These are phyloP conservation scores for Myanophis thanlyinensis DNA, from an alignment of 2,113 vertebrate species.

Conservation along the genomic window DNA sequence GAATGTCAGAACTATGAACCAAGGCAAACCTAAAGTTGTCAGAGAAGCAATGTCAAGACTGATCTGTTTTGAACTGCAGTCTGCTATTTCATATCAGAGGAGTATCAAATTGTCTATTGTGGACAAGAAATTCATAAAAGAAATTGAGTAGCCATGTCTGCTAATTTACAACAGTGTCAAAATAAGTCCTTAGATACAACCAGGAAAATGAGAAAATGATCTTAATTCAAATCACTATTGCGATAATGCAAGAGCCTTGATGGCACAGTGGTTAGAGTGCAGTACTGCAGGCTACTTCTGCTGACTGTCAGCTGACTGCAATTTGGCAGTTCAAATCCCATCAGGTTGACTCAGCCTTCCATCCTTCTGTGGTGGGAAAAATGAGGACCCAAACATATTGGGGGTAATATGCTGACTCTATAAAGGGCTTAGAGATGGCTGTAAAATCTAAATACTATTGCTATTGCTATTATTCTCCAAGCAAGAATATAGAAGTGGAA, in stretches of 20 bases:
- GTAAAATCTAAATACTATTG: no score
- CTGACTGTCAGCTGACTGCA: no score
- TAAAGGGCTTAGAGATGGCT: no score
- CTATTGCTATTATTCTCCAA: no score
- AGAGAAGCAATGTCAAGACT: neutral
- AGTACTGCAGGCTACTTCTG: no score
- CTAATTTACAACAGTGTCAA: neutral
- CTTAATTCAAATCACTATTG: neutral
- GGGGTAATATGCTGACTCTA: no score
- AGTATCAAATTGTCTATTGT: neutral
- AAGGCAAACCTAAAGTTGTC: neutral
- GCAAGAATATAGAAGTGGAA: neutral
- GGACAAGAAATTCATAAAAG: neutral
- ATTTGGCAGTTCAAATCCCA: no score
- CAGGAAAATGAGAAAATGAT: neutral
- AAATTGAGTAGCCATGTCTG: neutral
- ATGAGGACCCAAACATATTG: no score
- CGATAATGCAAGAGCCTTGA: neutral
- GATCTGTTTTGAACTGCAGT: neutral
- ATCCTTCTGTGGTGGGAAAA: no score
- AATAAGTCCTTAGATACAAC: neutral
- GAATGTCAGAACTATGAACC: neutral
- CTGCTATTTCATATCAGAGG: neutral
- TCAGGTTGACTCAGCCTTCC: no score
- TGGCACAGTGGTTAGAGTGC: no score